These are phyloP conservation scores for Corvus moneduloides DNA, from an alignment of 2,113 vertebrate species.

Conservation along the genomic window DNA sequence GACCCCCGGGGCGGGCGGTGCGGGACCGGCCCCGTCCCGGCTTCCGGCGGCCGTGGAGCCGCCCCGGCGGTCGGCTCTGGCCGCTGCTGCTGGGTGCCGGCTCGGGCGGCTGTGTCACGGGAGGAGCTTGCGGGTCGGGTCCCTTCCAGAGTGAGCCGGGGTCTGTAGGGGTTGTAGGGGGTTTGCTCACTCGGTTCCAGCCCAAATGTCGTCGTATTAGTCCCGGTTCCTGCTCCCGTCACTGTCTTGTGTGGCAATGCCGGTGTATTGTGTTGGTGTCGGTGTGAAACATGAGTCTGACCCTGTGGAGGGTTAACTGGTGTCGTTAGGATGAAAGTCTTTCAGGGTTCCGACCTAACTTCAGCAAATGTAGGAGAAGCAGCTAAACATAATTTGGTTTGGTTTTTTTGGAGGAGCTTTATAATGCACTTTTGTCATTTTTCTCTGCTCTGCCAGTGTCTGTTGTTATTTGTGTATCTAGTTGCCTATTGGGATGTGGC, in stretches of 20 bases:
- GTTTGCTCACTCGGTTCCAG: accelerated
- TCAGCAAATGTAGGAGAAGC: not conserved
- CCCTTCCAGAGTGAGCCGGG: no score
- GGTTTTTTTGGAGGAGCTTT: not conserved
- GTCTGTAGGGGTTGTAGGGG: accelerated
- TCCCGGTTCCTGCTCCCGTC: no score
- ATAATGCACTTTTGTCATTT: accelerated
- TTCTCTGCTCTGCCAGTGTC: not conserved
- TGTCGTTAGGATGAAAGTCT: not conserved
- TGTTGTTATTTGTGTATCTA: not conserved
- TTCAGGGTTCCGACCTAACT: not conserved
- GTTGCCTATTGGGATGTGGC: not conserved
- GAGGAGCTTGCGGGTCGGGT: not conserved
- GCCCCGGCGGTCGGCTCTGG: no score
- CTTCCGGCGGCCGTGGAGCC: not conserved
- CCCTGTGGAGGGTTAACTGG: no score
- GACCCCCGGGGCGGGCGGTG: not conserved
- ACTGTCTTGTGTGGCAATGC: not conserved
- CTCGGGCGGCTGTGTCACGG: not conserved
- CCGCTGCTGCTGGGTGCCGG: not conserved
- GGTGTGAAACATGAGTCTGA: not conserved
- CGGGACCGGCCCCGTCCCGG: not conserved
- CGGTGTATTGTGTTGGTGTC: not conserved
- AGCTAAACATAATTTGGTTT: not conserved
- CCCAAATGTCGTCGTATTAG: no score